A percentile compares a stretch with the other conserved stretches of the same genome.
phyloP scores from a whole-genome alignment of 2,113 vertebrate genomes.

The Larimichthys crocea region DNA sequence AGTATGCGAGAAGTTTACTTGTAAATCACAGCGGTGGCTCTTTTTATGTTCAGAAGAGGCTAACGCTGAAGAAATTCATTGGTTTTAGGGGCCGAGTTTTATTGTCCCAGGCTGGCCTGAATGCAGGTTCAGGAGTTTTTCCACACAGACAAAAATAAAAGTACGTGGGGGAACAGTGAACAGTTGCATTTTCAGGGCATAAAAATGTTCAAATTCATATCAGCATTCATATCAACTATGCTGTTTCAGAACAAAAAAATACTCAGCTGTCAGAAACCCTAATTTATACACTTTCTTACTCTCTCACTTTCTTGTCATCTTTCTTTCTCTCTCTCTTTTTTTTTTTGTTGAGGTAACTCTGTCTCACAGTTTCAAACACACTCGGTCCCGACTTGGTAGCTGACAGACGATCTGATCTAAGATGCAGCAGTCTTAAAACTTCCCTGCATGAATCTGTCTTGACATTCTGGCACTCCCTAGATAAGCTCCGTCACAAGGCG shows the following conservation, averaged over 20 bases:
- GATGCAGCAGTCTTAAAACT: constrained; percentile 25
- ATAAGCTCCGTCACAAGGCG: constrained; percentile 24
- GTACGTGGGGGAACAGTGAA: constrained; percentile 17
- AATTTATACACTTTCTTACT: constrained; percentile 12
- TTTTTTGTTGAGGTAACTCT: not conserved
- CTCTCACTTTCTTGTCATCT: not conserved
- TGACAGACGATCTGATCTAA: constrained; percentile 42
- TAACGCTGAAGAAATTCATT: constrained; percentile 4
- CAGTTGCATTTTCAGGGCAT: constrained; percentile 18
- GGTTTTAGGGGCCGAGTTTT: constrained; percentile 34
- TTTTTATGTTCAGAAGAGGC: not conserved
- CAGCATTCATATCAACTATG: not conserved
- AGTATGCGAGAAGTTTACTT: constrained; percentile 5
- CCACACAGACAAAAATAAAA: constrained; percentile 21
- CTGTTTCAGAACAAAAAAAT: constrained; percentile 2
- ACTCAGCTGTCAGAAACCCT: constrained; percentile 30
- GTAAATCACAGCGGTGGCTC: constrained; percentile 10
- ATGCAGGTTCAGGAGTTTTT: constrained; percentile 23
- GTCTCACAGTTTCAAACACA: constrained; percentile 25
- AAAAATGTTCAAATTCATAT: constrained; percentile 31
- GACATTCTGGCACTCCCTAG: constrained; percentile 12
- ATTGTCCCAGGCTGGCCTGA: constrained; percentile 7
- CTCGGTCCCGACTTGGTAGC: constrained; percentile 18
- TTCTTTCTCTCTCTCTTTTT: not conserved
- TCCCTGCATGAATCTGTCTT: constrained; percentile 7